A percentile compares a stretch with the other conserved stretches of the same genome.
These are phyloP conservation scores for Bombus breviceps DNA, from an alignment of 1,140 invertebrate species.

Conservation along the genomic window DNA sequence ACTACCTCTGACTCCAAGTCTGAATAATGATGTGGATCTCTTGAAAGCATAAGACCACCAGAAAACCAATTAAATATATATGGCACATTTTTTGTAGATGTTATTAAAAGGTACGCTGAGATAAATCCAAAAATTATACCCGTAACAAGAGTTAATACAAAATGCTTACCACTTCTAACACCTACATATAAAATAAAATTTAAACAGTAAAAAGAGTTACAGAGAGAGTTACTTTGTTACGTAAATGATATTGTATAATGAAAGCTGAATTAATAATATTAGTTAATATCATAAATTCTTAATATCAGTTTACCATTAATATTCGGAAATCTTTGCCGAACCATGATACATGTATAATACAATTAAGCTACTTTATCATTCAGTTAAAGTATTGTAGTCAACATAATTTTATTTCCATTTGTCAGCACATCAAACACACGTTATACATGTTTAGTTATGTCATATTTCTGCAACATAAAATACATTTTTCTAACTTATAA, in stretches of 20 bases:
- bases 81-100: slow-evolving; percentile 74
- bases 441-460: neutral
- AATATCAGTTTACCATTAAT: slow-evolving; percentile 69
- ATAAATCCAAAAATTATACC: slow-evolving; percentile 80
- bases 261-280: neutral
- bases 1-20: slow-evolving; percentile 78
- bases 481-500: neutral
- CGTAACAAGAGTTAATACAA: slow-evolving; percentile 76
- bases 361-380: slow-evolving; percentile 40
- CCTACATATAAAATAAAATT: slow-evolving; percentile 47
- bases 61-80: slow-evolving; percentile 78
- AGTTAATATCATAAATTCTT: neutral
- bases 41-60: slow-evolving; percentile 64
- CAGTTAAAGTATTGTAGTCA: neutral
- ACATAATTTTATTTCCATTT: slow-evolving; percentile 3
- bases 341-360: slow-evolving; percentile 64
- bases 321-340: slow-evolving; percentile 72
- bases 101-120: slow-evolving; percentile 79
- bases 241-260: neutral
- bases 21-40: slow-evolving; percentile 81
- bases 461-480: slow-evolving; percentile 5
- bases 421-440: neutral
- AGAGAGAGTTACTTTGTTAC: neutral
- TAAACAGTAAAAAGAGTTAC: slow-evolving; percentile 12
- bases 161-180: slow-evolving; percentile 75